phyloP scores from a whole-genome alignment of 2,888 invertebrate genomes.

The Sericinus montela region DNA sequence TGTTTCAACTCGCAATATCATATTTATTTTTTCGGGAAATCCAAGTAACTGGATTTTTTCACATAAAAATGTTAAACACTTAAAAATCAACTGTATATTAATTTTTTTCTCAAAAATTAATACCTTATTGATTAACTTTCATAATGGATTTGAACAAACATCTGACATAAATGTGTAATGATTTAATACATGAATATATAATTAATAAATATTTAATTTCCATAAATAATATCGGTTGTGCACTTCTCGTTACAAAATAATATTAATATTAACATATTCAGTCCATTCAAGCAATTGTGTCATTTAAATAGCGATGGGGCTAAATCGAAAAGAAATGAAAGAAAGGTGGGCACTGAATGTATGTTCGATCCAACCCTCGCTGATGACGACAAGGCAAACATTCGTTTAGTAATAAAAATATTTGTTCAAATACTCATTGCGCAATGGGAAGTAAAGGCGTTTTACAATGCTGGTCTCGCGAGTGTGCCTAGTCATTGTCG shows the following conservation, averaged over 20 bases:
- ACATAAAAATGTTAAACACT: no score
- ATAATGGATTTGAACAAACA: no score
- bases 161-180: no score
- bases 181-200: no score
- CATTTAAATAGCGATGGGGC: constrained; percentile 55
- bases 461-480: constrained; percentile 48
- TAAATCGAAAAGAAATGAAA: constrained; percentile 48
- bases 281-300: constrained; percentile 34
- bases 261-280: background rate
- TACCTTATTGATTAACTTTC: no score
- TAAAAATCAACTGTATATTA: no score
- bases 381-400: constrained; percentile 69
- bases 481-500: constrained; percentile 59
- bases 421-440: constrained; percentile 65
- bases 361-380: constrained; percentile 61
- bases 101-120: no score
- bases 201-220: no score
- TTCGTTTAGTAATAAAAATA: constrained; percentile 77
- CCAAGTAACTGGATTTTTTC: no score
- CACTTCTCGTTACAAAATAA: background rate
- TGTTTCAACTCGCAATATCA: constrained; percentile 42
- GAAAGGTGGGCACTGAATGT: constrained; percentile 58
- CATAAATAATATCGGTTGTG: background rate
- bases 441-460: constrained; percentile 49
- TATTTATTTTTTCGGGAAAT: constrained; percentile 35